phyloP scores from a whole-genome alignment of 2,888 invertebrate genomes.

The Meiosimyza platycephala region DNA sequence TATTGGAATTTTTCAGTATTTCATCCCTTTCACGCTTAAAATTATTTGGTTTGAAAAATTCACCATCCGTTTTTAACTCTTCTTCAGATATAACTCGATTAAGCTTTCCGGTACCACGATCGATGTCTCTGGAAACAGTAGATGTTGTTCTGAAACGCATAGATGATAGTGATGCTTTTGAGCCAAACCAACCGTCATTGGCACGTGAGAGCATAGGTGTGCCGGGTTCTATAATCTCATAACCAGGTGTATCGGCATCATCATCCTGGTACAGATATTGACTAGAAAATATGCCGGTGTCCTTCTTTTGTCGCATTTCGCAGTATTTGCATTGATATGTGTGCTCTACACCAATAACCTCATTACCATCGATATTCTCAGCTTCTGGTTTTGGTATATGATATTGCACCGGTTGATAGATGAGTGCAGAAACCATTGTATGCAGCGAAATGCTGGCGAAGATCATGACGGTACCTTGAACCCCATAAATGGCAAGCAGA shows the following conservation, averaged over 20 bases:
- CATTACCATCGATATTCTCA: neutral
- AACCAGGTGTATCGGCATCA: constrained; percentile 73
- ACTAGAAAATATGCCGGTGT: constrained; percentile 68
- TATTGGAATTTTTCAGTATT: constrained; percentile 45
- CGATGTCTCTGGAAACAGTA: constrained; percentile 57
- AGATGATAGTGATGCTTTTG: constrained; percentile 56
- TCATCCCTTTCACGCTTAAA: constrained; percentile 62
- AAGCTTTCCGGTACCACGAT: constrained; percentile 44
- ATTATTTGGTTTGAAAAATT: constrained; percentile 59
- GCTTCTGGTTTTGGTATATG: constrained; percentile 68
- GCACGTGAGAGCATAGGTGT: constrained; percentile 74
- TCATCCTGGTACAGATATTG: constrained; percentile 71
- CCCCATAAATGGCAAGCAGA: constrained; percentile 73
- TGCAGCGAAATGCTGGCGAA: constrained; percentile 77
- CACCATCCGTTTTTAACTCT: constrained; percentile 48
- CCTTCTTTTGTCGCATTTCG: constrained; percentile 56
- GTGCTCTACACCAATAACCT: neutral
- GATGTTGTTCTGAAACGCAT: constrained; percentile 55
- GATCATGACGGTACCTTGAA: constrained; percentile 76
- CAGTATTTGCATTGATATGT: constrained; percentile 57
- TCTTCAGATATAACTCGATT: constrained; percentile 54
- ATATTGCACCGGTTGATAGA: constrained; percentile 80
- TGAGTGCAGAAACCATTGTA: constrained; percentile 74
- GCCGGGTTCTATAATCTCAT: constrained; percentile 77
- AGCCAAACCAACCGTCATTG: constrained; percentile 67